A percentile compares a stretch with the other conserved stretches of the same genome.
These are phyloP conservation scores for Columba guinea DNA, from an alignment of 2,797 vertebrate genomes.

Conservation along the genomic window DNA sequence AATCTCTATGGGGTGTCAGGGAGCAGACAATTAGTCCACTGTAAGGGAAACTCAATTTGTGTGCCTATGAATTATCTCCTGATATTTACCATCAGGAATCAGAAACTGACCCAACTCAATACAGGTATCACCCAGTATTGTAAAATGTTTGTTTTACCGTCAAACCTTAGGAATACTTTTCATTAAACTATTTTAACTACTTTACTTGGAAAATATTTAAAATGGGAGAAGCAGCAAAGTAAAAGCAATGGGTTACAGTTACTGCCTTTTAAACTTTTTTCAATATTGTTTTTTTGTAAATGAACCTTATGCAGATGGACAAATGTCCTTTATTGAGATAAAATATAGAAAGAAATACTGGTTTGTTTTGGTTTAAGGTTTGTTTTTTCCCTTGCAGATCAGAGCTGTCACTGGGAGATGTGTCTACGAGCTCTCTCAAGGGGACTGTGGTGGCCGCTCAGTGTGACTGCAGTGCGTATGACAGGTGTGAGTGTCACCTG, in stretches of 20 bases:
- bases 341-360: background rate
- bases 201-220: background rate
- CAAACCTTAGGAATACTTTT: background rate
- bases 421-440: background rate
- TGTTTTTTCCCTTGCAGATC: constrained; percentile 65
- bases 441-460: background rate
- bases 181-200: background rate
- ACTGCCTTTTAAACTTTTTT: background rate
- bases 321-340: background rate
- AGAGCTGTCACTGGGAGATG: constrained; percentile 18
- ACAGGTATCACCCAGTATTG: background rate
- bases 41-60: background rate
- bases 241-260: background rate
- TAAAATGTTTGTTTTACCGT: background rate
- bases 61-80: background rate
- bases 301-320: background rate
- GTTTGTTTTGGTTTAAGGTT: background rate
- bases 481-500: constrained; percentile 75
- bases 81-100: background rate
- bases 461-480: constrained; percentile 32
- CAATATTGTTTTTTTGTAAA: too few species aligned
- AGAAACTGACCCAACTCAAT: background rate
- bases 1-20: background rate
- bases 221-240: background rate
- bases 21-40: background rate